Base-by-base conservation (phyloP, 2,113 vertebrate genomes). In the Reinhardtius hippoglossoides region DNA sequence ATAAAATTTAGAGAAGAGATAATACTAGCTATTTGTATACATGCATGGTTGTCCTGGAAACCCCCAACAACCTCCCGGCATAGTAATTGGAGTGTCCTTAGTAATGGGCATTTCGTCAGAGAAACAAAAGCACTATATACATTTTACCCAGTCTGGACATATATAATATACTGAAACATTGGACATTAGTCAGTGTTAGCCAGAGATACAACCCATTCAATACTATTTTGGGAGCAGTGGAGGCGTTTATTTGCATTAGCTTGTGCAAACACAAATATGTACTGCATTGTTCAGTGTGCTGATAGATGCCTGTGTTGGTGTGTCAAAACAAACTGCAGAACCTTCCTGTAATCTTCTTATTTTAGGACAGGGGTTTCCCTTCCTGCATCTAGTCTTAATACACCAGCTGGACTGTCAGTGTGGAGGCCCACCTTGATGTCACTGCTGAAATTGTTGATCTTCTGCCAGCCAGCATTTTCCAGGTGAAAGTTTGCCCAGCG, bases 401-500 rank as follows among this genome's bases (percentile, higher is more conserved):
- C 13, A 31, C 56, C 56, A 26, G 24, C 46, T 55, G 23, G 37
- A 46, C 16, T n/a, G 15, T 24, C 13, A 54, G 61, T 8, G 56
- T 59, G 27, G 6, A 54, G 1, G 70, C 26, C 23, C 61, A 97
- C 97, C 95, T 99, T 98, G 79, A 99, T 99, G 87, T 99, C 97
- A 0, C 94, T 94, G 89, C 96, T 98, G 89, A 99, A 98, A 94
- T 99, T 99, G 92, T 95, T 98, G 94, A 99, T 98, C 92, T 97
- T 97, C 76, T 94, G 93, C 88, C 92, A 95, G 80, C 97, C 97
- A 4, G 97, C 96, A 24, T 96, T 96, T 87, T 98, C 97, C 95
- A 99, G 94, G 83, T 99, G 98, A 89, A 93, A 99, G 94, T 99
- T 99, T 40, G 95, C 97, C 98, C 98, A 99, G 87, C 97, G 95